Percentiles rank a stretch among this genome's conserved stretches.
Conservation (phyloP, 2,113 vertebrate species). For the Isurus oxyrinchus region DNA sequence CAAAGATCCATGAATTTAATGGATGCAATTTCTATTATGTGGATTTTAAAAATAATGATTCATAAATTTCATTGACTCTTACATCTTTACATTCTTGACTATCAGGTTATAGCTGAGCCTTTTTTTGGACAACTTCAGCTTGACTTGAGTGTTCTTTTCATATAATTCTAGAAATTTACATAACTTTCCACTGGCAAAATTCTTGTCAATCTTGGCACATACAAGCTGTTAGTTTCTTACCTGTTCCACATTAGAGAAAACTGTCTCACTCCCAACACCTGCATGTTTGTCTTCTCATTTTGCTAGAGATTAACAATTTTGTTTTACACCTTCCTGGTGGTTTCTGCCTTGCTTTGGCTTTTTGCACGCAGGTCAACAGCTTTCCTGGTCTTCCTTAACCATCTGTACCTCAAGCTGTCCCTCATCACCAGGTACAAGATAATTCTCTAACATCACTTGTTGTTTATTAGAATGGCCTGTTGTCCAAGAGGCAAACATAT, state of each 20-base stretch:
- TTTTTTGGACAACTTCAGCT: background rate
- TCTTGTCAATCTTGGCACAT: conserved; percentile 24
- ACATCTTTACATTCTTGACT: background rate
- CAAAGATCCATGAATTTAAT: conserved; percentile 1
- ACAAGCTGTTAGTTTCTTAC: conserved; percentile 21
- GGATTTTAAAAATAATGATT: background rate
- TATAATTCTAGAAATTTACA: conserved; percentile 23
- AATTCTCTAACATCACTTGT: conserved; percentile 34
- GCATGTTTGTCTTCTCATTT: conserved; percentile 34
- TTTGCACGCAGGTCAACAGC: conserved; percentile 51
- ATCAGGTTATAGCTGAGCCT: background rate
- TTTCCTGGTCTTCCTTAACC: conserved; percentile 64
- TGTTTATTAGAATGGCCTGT: background rate
- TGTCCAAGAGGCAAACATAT: background rate
- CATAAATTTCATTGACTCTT: background rate
- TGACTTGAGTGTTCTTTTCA: conserved; percentile 16
- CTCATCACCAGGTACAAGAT: conserved; percentile 57
- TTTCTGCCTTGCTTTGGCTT: conserved; percentile 35
- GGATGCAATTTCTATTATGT: background rate
- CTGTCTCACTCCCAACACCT: background rate
- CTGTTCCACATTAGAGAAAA: background rate
- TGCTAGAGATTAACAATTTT: conserved; percentile 15
- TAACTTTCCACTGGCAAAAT: background rate
- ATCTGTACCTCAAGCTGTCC: conserved; percentile 50
- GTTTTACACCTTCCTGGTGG: conserved; percentile 33